phyloP scores from a whole-genome alignment of 2,113 vertebrate genomes.

The Sceloporus tristichus region DNA sequence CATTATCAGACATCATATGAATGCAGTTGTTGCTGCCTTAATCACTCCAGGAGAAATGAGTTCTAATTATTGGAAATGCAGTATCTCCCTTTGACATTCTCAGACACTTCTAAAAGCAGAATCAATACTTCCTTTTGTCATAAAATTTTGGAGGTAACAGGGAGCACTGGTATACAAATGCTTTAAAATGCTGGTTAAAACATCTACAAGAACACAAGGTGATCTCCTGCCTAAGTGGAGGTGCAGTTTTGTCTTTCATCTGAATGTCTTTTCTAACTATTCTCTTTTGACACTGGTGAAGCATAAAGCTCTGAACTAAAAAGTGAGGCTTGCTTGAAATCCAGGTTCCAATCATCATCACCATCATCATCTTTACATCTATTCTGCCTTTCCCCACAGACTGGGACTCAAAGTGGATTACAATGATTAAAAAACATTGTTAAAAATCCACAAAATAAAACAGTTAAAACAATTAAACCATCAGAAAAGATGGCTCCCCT shows the following conservation, averaged over 20 bases:
- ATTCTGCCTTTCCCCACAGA: too few species aligned
- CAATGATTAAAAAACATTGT: too few species aligned
- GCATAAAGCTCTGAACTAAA: too few species aligned
- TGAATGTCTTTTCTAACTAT: constrained; percentile 3
- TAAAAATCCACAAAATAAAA: too few species aligned
- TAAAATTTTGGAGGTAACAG: constrained; percentile 56
- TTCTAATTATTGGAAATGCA: constrained; percentile 66
- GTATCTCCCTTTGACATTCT: constrained; percentile 66
- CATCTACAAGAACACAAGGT: constrained; percentile 63
- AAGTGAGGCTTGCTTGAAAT: too few species aligned
- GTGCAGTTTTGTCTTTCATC: constrained; percentile 50
- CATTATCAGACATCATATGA: rapidly evolving
- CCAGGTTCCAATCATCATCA: too few species aligned
- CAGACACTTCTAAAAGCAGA: constrained; percentile 68
- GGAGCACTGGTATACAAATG: constrained; percentile 68
- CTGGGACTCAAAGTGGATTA: too few species aligned
- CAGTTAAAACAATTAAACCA: too few species aligned
- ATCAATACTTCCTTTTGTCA: constrained; percentile 66
- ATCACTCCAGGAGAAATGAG: not conserved
- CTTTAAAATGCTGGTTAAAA: constrained; percentile 69
- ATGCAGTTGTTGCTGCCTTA: rapidly evolving
- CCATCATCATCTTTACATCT: too few species aligned
- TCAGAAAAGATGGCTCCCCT: too few species aligned
- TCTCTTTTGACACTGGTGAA: constrained; percentile 15
- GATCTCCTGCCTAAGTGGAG: constrained; percentile 15